These are phyloP conservation scores for Phalacrocorax pelagicus DNA, from an alignment of 2,113 vertebrate species.

Conservation along the genomic window DNA sequence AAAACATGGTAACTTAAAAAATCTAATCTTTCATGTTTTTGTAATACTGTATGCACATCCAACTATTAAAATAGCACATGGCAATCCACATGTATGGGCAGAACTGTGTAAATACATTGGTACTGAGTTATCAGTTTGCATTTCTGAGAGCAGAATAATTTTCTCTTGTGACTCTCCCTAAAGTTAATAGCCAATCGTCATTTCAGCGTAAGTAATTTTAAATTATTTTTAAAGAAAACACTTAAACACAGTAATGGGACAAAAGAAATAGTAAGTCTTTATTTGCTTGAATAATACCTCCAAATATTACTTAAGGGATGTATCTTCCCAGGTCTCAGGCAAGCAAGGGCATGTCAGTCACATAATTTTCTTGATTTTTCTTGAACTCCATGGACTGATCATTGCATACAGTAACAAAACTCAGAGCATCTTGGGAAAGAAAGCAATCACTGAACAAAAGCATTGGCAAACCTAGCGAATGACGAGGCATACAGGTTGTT, in stretches of 20 bases:
- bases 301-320: not conserved
- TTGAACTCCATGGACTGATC: not conserved
- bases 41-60: not conserved
- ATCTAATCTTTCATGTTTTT: not conserved
- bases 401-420: not conserved
- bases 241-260: not conserved
- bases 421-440: not conserved
- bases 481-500: not conserved
- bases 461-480: not conserved
- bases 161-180: not conserved
- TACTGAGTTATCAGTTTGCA: not conserved
- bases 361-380: not conserved
- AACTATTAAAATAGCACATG: not conserved
- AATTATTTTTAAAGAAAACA: not conserved
- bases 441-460: not conserved
- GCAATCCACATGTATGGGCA: not conserved
- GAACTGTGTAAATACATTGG: not conserved
- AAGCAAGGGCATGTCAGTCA: not conserved
- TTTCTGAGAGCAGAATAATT: not conserved
- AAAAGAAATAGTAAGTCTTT: not conserved
- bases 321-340: not conserved
- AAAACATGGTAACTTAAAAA: not conserved
- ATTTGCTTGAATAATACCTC: not conserved
- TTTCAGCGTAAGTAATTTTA: not conserved
- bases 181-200: not conserved